Conservation (phyloP, 35 echinoderm and acorn worm genomes). For the Heliocidaris erythrogramma region DNA sequence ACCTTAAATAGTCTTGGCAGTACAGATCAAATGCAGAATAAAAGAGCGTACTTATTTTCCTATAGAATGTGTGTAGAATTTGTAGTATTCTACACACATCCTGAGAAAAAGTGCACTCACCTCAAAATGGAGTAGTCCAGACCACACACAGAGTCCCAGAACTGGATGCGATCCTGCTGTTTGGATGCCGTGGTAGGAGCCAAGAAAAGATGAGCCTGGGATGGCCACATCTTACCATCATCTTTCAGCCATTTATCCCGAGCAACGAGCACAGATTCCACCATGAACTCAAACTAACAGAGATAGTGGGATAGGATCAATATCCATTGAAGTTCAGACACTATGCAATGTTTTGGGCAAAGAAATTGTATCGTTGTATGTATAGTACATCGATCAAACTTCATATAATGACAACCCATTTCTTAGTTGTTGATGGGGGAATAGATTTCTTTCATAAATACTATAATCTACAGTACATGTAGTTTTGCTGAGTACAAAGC, state of each 20-base stretch:
- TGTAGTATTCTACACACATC: background rate
- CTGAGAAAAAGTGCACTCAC: conserved; percentile 51
- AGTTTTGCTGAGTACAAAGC: too few species aligned
- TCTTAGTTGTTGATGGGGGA: too few species aligned
- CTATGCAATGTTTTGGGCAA: too few species aligned
- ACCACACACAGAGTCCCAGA: conserved; percentile 72
- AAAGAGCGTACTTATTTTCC: too few species aligned
- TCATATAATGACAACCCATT: too few species aligned
- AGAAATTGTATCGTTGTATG: too few species aligned
- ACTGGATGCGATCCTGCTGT: conserved; percentile 52
- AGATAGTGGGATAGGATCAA: background rate
- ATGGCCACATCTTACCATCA: conserved; percentile 72
- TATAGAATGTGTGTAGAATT: background rate
- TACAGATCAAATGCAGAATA: too few species aligned
- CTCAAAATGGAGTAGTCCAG: conserved; percentile 70
- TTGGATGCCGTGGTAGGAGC: conserved; percentile 56
- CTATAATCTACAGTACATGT: too few species aligned
- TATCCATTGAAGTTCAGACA: background rate
- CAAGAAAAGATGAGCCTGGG: conserved; percentile 54
- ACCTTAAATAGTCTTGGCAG: too few species aligned
- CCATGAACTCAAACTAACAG: conserved; percentile 79
- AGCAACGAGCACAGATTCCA: conserved; percentile 70
- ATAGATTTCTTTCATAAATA: too few species aligned
- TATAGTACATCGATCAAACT: too few species aligned
- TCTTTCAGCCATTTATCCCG: conserved; percentile 65